A percentile compares a stretch with the other conserved stretches of the same genome.
Conservation (phyloP, 2,113 vertebrate species). For the Chionomys nivalis region DNA sequence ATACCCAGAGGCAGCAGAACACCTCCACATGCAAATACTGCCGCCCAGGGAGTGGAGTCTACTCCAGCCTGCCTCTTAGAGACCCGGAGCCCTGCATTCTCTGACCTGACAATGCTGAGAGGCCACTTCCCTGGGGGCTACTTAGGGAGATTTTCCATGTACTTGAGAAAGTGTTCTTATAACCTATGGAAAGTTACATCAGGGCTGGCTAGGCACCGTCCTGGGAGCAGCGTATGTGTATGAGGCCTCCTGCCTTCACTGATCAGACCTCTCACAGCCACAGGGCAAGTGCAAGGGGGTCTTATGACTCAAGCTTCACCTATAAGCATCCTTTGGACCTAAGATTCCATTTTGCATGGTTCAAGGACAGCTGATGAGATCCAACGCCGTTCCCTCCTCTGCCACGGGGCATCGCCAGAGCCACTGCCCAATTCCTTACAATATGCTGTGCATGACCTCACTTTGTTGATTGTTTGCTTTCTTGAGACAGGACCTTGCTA, state of each 20-base stretch:
- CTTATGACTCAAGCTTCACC: background rate
- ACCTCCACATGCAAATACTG: background rate
- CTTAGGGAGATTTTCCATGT: background rate
- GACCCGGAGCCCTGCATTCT: background rate
- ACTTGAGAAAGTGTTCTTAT: background rate
- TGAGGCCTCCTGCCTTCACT: background rate
- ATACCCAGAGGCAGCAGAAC: background rate
- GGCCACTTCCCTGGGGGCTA: background rate
- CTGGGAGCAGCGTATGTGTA: background rate
- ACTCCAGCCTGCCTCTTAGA: background rate
- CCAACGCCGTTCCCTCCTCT: accelerated
- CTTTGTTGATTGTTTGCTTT: background rate
- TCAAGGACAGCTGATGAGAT: background rate
- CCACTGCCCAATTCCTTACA: background rate
- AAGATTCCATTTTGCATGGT: background rate
- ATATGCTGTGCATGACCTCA: background rate
- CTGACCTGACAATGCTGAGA: background rate
- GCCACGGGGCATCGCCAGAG: background rate
- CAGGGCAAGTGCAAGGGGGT: background rate
- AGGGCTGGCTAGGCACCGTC: background rate
- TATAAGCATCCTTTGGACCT: background rate
- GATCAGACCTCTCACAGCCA: background rate
- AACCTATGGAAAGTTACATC: background rate
- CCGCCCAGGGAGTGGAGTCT: background rate
- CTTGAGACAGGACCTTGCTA: background rate